Base-by-base conservation (phyloP, 2,113 vertebrate genomes). In the Hymenochirus boettgeri region DNA sequence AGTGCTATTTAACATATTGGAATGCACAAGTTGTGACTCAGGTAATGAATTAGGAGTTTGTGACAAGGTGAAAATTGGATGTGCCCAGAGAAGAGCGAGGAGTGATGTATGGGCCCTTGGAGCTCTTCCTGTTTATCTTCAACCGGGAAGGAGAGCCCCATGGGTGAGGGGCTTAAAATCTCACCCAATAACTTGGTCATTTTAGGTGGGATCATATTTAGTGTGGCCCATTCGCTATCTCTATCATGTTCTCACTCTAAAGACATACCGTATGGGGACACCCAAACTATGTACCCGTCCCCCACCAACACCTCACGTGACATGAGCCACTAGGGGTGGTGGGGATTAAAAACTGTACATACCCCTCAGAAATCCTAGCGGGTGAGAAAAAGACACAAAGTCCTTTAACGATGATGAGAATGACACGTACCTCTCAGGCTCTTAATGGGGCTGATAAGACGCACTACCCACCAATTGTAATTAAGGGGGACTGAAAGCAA, bases 51-150 rank as follows among this genome's bases (percentile, higher is more conserved):
- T 9, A 24, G 31, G n/a, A 11, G 13, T 24, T 19, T 51, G 27
- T 51, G 60, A 62, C 47, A 52, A 62, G 47, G 60, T 62, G 60
- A 51, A 52, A 62, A 62, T 62, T 35, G 27, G 47, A 31, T 15
- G 37, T 12, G 18, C 47, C 9, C 45, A 45, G 27, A 45, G 15
- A 26, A 37, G 23, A 7, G 4, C 11, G 21, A 47, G 11, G 24
- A 11, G 6, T 11, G 37, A 33, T 12, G 37, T 39, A 57, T 23
- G 13, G 31, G 31, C 33, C 55, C 55, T 57, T 23, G 18, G 31
- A 23, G 55, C 13, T 27, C 6, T 23, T 5, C n/a, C 42, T 21
- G 25, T 61, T 61, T 61, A 61, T 61, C 48, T 61, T 27, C 26
- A 15, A 15, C 18, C n/a, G 7, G 18, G 53, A 17, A 13, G 8